phyloP scores from a whole-genome alignment of 2,797 vertebrate species.

The Epinephelus awoara region DNA sequence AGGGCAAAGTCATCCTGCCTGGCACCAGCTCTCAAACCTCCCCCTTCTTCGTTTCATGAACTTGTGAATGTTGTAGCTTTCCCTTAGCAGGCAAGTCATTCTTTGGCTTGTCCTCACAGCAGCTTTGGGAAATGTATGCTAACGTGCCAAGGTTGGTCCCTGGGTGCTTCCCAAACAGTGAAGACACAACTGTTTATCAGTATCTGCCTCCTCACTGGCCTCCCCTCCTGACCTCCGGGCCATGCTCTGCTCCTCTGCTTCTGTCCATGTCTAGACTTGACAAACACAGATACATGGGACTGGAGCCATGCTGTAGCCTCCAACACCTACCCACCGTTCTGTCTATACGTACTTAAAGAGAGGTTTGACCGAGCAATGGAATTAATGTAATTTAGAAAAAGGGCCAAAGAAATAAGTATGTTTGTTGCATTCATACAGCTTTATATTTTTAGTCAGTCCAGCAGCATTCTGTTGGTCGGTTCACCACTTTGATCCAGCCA shows the following conservation, averaged over 20 bases:
- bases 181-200: constrained; percentile 71
- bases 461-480: not conserved
- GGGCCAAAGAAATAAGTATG: not conserved
- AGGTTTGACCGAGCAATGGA: not conserved
- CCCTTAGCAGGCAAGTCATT: constrained; percentile 52
- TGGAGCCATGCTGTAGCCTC: constrained; percentile 48
- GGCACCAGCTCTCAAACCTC: constrained; percentile 37
- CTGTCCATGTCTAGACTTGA: constrained; percentile 77
- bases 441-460: not conserved
- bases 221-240: constrained; percentile 71
- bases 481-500: not conserved
- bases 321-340: constrained; percentile 27
- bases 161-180: constrained; percentile 56
- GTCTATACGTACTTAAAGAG: constrained; percentile 7
- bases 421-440: not conserved
- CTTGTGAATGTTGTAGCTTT: constrained; percentile 52
- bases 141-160: constrained; percentile 48
- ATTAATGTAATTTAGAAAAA: not conserved
- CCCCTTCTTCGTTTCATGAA: constrained; percentile 24
- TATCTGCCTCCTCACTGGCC: constrained; percentile 50
- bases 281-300: constrained; percentile 71
- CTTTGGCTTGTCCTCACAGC: constrained; percentile 60
- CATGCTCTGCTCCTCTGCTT: constrained; percentile 35
- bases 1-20: constrained; percentile 50
- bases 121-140: constrained; percentile 59